Base-by-base conservation (phyloP, 2,888 invertebrate species). In the Hydraecia micacea region DNA sequence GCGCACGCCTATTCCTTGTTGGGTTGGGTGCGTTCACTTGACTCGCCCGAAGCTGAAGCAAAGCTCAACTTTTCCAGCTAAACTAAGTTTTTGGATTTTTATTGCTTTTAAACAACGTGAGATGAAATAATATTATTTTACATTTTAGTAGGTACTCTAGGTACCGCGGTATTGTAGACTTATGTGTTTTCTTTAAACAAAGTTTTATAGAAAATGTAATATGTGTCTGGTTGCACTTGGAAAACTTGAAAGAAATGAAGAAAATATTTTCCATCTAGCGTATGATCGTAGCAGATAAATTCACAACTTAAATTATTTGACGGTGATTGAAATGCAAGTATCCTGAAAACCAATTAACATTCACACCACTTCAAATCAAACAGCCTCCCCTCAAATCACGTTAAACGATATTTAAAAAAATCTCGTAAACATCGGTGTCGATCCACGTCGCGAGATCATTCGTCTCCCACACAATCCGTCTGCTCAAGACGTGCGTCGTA, bases 1-100 rank as follows among this genome's bases (percentile, higher is more conserved):
- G 94, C 89, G 93, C 96, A 96, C 96, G 96, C 96, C 96, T 93
- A 94, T 96, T 96, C 95, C 95, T 95, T 96, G 96, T 96, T 95
- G 94, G 94, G 94, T 90, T 91, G 93, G 93, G 93, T 94, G 94
- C 93, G 94, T 94, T 94, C 92, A 92, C 94, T 94, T 91, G 88
- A 91, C 93, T 92, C 95, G 92, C 90, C 89, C 91, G 91, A 93
- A 93, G 93, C 93, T 92, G 93, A 93, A 95, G 94, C 94, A 93
- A 94, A 94, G 95, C 93, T 89, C 89, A 96, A 96, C 95, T 96
- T 96, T 93, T 92, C 91, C 93, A 93, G 95, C 93, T 93, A 93
- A 96, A 95, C 94, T 95, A 94, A 96, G 90, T 94, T 96, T 96
- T 93, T 91, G 92, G 94, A 95, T 96, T 96, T 96, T 96, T 96